Conservation (phyloP, 2,113 vertebrate genomes). For the Protobothrops mucrosquamatus region DNA sequence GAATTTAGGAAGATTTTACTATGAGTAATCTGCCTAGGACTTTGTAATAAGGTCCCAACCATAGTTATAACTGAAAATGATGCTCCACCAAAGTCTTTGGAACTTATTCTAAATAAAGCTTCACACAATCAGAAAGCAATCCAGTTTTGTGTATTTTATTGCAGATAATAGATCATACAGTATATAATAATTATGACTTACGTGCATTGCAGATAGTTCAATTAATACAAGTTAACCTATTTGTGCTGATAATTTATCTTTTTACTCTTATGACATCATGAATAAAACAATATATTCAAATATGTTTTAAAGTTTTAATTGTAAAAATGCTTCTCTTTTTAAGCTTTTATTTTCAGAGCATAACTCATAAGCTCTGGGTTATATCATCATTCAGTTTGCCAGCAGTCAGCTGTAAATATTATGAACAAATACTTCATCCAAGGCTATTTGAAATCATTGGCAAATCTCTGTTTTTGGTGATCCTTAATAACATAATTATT, state of each 20-base stretch:
- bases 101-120: not conserved
- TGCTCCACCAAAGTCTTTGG: not conserved
- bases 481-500: not conserved
- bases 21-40: not conserved
- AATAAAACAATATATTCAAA: not conserved
- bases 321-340: slow-evolving; percentile 3
- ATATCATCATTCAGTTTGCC: not conserved
- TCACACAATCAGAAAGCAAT: not conserved
- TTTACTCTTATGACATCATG: not conserved
- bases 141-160: not conserved
- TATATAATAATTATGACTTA: not conserved
- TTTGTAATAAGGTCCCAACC: no score
- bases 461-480: not conserved
- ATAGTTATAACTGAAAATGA: not conserved
- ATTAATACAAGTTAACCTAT: not conserved
- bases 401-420: slow-evolving; percentile 15
- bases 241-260: not conserved
- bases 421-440: slow-evolving; percentile 25
- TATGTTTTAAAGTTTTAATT: not conserved
- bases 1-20: not conserved
- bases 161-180: not conserved
- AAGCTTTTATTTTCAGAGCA: not conserved
- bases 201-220: not conserved
- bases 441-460: slow-evolving; percentile 36
- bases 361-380: not conserved